Evolutionary conservation across 2,113 vertebrate genomes (phyloP), one percentile per base, ranked within the genome.

Genomic region (Myxocyprinus asiaticus): DNA sequence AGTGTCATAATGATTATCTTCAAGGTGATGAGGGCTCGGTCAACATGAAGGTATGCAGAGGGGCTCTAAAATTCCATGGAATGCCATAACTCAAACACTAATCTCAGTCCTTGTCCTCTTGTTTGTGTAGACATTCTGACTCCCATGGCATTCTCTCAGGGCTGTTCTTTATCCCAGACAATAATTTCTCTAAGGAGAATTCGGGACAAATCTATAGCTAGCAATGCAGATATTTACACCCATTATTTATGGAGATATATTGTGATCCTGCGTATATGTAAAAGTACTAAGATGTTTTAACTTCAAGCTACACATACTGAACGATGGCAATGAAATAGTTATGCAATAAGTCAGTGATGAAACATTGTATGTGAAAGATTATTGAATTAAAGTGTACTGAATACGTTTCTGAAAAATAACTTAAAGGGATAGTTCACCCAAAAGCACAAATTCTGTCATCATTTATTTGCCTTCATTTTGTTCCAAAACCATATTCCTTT

Each of bases 1-100:
- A 33, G 22, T 33, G 76, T 78, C 81, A 53, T 59, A 22, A 58
- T 53, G 33, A 42, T 33, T 84, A 68, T 73, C 51, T 15, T 64
- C 78, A 69, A 82, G 76, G 78, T 78, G 68, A 69, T 55, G 51
- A 66, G 12, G 9, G 78, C 61, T 77, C 70, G 5, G 73, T 65
- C 74, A 59, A 75, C 51, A 67, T 56, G 50, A 79, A 81, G 70
- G 42, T 63, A 71, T 71, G 56, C 75, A 68, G 67, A 71, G 11
- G 14, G 55, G 5, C n/a, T 64, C 50, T 53, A 33, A 45, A 14
- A 45, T 63, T 67, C 17, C 15, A 43, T 7, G 62, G 72, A 77
- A 85, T 73, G 67, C 67, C 15, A 22, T 56, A 80, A 62, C 67
- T 45, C 47, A 7, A n/a, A 77, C 63, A 67, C 59, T 47, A 75